These are phyloP conservation scores for Tenebrio molitor DNA, from an alignment of 1,140 invertebrate genomes.

Conservation along the genomic window DNA sequence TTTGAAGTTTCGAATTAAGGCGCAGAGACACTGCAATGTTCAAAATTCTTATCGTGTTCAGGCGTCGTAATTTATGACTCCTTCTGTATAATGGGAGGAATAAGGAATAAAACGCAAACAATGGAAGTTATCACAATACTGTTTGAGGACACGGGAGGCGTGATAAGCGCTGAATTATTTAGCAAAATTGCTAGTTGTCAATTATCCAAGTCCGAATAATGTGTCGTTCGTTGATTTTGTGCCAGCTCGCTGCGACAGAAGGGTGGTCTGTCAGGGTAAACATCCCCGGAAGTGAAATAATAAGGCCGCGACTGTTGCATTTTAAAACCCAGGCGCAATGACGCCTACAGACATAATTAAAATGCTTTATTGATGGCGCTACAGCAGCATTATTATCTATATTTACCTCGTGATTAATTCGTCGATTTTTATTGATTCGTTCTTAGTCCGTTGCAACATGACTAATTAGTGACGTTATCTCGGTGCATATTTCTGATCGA, in stretches of 20 bases:
- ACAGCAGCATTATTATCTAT: neutral
- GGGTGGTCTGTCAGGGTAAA: too few relatives aligned
- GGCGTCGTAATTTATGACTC: slow-evolving; percentile 1
- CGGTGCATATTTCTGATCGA: neutral
- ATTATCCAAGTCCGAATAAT: neutral
- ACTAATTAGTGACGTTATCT: slow-evolving; percentile 16
- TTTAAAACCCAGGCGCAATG: too few relatives aligned
- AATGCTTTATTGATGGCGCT: too few relatives aligned
- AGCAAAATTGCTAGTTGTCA: neutral
- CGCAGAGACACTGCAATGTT: slow-evolving; percentile 12
- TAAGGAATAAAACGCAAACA: slow-evolving; percentile 16
- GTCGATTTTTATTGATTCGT: slow-evolving; percentile 7
- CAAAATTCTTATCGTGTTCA: slow-evolving; percentile 23
- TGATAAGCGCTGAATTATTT: slow-evolving; percentile 22
- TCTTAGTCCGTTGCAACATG: neutral
- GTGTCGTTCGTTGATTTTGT: too few relatives aligned
- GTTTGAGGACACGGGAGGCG: neutral
- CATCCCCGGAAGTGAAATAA: too few relatives aligned
- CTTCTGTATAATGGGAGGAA: slow-evolving; percentile 5
- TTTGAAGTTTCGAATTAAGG: slow-evolving; percentile 1
- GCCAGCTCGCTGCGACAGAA: too few relatives aligned
- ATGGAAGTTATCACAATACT: slow-evolving; percentile 18
- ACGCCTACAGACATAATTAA: too few relatives aligned
- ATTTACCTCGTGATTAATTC: neutral
- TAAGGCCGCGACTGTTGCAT: too few relatives aligned